A percentile compares a stretch with the other conserved stretches of the same genome.
Evolutionary conservation across 1,140 invertebrate genomes (phyloP).

Genomic region (Drosophila navojoa): DNA sequence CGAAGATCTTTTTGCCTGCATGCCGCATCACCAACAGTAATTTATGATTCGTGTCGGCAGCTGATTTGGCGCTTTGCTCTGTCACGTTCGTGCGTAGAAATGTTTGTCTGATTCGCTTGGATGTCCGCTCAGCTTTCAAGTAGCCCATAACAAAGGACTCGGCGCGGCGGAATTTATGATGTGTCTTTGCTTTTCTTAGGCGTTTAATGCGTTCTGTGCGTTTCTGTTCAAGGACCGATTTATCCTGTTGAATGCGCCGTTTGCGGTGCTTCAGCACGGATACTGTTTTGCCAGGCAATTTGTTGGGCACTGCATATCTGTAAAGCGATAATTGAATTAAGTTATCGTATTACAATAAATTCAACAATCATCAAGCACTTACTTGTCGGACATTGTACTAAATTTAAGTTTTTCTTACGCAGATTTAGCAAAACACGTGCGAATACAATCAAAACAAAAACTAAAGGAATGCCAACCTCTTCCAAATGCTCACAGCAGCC

Average conservation of each 20-base stretch:
- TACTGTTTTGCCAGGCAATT: slow-evolving; percentile 82
- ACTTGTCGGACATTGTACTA: slow-evolving; percentile 75
- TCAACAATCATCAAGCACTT: slow-evolving; percentile 9
- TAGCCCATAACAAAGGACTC: slow-evolving; percentile 82
- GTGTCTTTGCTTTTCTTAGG: slow-evolving; percentile 35
- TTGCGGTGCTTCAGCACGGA: slow-evolving; percentile 80
- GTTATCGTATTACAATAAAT: not conserved
- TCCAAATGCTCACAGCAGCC: not conserved
- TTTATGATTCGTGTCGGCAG: slow-evolving; percentile 64
- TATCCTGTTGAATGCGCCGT: slow-evolving; percentile 74
- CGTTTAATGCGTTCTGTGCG: slow-evolving; percentile 62
- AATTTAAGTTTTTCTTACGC: slow-evolving; percentile 28
- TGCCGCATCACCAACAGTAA: slow-evolving; percentile 79
- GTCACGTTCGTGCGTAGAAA: slow-evolving; percentile 68
- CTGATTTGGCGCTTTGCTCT: slow-evolving; percentile 53
- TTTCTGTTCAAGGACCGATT: slow-evolving; percentile 71
- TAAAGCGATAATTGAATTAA: not conserved
- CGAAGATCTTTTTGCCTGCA: slow-evolving; percentile 78
- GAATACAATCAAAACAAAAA: slow-evolving; percentile 68
- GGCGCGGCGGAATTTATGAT: slow-evolving; percentile 77
- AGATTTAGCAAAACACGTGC: slow-evolving; percentile 55
- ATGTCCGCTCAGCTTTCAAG: slow-evolving; percentile 76
- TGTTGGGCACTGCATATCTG: slow-evolving; percentile 83
- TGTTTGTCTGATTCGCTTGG: slow-evolving; percentile 73
- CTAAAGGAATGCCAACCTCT: slow-evolving; percentile 36